Evolutionary conservation across 1,140 invertebrate genomes (phyloP).

Genomic region (Pemphigus obesinymphae): DNA sequence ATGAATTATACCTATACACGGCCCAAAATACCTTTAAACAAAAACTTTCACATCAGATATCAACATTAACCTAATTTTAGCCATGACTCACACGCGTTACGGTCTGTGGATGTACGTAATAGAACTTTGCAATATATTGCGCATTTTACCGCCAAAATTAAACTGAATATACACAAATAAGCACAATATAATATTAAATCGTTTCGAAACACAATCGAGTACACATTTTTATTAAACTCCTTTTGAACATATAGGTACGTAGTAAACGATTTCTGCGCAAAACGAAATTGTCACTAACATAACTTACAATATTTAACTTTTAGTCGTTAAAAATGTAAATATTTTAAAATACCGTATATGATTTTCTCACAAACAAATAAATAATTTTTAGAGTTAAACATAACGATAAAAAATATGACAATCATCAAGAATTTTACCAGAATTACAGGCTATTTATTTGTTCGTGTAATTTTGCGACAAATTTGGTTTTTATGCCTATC

Average conservation of each 20-base stretch:
- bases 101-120: not conserved
- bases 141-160: not conserved
- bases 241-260: not conserved
- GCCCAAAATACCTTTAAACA: too few species aligned
- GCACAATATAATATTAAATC: not conserved
- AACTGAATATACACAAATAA: not conserved
- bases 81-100: not conserved
- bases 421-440: too few species aligned
- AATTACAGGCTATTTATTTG: too few species aligned
- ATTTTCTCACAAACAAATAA: too few species aligned
- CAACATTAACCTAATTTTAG: not conserved
- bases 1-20: not conserved
- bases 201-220: not conserved
- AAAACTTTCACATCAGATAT: not conserved
- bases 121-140: not conserved
- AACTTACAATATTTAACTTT: not conserved
- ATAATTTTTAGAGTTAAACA: too few species aligned
- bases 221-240: not conserved
- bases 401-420: too few species aligned
- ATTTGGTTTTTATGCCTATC: too few species aligned
- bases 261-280: too few species aligned
- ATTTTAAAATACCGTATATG: not conserved
- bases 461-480: too few species aligned
- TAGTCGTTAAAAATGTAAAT: not conserved
- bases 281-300: too few species aligned